Conservation (phyloP, 2,888 invertebrate genomes). For the Imbricaverruca yamaguchii region DNA sequence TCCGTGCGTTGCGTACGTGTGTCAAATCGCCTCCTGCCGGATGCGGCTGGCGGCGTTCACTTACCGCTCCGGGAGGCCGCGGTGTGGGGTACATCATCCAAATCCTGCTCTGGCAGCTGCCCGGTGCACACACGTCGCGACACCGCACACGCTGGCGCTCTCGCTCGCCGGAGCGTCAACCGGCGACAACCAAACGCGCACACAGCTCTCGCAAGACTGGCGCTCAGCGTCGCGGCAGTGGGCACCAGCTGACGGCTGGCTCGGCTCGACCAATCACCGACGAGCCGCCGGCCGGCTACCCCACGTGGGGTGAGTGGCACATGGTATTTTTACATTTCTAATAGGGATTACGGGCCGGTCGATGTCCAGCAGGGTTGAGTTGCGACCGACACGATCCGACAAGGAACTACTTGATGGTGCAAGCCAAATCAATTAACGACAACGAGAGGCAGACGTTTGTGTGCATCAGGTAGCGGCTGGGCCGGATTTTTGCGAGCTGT, state of each 20-base stretch:
- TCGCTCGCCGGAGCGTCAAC: not conserved
- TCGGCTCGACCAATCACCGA: not conserved
- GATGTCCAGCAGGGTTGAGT: not conserved
- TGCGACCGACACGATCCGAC: not conserved
- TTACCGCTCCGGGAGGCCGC: not conserved
- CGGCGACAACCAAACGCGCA: not conserved
- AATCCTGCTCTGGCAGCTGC: not conserved
- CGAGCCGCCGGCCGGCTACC: not conserved
- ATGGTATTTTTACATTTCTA: slow-evolving; percentile 16
- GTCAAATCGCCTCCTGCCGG: not conserved
- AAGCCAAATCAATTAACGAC: not conserved
- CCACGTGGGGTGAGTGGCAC: not conserved
- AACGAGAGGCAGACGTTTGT: not conserved
- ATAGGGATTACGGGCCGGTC: not conserved
- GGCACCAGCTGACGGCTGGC: not conserved
- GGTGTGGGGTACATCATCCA: slow-evolving; percentile 1
- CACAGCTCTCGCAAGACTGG: slow-evolving; percentile 1
- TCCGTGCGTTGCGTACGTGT: not conserved
- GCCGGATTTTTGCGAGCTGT: not conserved
- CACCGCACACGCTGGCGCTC: not conserved
- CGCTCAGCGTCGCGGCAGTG: not conserved
- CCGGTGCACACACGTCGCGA: not conserved
- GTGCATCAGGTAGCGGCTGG: not conserved
- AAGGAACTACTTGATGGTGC: not conserved
- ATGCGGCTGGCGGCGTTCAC: not conserved